These are phyloP conservation scores for Brachionus sp. DNA, from an alignment of 1,140 invertebrate genomes.

Conservation along the genomic window DNA sequence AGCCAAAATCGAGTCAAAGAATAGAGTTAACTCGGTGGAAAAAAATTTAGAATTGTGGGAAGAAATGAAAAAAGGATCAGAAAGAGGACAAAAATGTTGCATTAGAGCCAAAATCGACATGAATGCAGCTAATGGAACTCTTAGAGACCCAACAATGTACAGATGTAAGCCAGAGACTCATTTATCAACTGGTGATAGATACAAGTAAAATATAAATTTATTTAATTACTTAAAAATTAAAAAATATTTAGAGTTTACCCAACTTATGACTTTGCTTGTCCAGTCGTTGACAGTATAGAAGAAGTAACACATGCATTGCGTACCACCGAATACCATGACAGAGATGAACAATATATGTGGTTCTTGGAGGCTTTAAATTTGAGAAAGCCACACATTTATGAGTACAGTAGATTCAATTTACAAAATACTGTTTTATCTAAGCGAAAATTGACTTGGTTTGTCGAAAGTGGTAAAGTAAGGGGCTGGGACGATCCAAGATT, in stretches of 20 bases:
- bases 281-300: conserved; percentile 95
- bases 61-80: conserved; percentile 84
- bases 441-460: conserved; percentile 94
- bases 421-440: conserved; percentile 96
- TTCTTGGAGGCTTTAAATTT: conserved; percentile 64
- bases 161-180: conserved; percentile 93
- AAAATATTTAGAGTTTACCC: conserved; percentile 81
- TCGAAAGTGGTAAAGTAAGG: conserved; percentile 83
- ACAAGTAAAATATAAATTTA: conserved; percentile 69
- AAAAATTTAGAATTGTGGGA: conserved; percentile 86
- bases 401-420: conserved; percentile 91
- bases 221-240: conserved; percentile 36
- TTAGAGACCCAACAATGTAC: conserved; percentile 98
- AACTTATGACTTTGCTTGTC: conserved; percentile 99
- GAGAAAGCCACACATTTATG: conserved; percentile 87
- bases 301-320: conserved; percentile 92
- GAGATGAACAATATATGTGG: conserved; percentile 97
- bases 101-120: conserved; percentile 97
- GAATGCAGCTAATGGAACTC: conserved; percentile 88
- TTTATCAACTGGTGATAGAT: conserved; percentile 85
- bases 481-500: conserved; percentile 99
- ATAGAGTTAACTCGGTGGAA: conserved; percentile 77
- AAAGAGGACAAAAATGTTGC: conserved; percentile 77
- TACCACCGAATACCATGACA: conserved; percentile 96
- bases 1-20: conserved; percentile 77